Conservation (phyloP, 2,113 vertebrate species). For the Furnarius figulus region DNA sequence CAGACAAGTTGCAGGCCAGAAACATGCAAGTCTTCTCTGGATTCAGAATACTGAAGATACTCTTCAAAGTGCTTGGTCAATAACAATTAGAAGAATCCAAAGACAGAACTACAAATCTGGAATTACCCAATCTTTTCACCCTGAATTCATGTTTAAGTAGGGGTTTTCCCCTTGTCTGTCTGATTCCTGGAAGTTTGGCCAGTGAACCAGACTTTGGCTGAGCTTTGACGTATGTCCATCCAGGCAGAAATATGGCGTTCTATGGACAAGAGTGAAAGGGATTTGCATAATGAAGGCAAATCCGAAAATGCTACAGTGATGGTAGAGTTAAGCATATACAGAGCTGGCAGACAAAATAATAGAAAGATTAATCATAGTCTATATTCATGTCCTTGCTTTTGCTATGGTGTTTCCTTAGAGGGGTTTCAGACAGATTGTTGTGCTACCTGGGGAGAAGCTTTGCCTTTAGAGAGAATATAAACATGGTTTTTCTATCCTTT, state of each 20-base stretch:
- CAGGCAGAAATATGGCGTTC: neutral
- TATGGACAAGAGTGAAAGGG: neutral
- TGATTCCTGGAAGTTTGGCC: neutral
- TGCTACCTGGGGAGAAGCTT: neutral
- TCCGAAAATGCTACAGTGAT: neutral
- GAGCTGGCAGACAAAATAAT: neutral
- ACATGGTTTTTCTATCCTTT: neutral
- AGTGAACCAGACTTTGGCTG: neutral
- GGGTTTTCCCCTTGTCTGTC: neutral
- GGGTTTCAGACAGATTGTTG: neutral
- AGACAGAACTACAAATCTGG: neutral
- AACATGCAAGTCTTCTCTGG: neutral
- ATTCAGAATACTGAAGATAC: neutral
- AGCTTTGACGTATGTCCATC: neutral
- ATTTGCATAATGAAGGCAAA: neutral
- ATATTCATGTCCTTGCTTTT: neutral
- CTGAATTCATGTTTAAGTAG: neutral
- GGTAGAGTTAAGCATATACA: neutral
- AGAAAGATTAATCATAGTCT: neutral
- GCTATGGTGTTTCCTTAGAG: neutral
- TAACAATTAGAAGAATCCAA: neutral
- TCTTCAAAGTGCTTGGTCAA: neutral
- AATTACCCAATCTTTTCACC: neutral
- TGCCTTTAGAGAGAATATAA: neutral
- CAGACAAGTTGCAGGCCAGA: neutral